These are phyloP conservation scores for Falco columbarius DNA, from an alignment of 2,797 vertebrate genomes.

Conservation along the genomic window DNA sequence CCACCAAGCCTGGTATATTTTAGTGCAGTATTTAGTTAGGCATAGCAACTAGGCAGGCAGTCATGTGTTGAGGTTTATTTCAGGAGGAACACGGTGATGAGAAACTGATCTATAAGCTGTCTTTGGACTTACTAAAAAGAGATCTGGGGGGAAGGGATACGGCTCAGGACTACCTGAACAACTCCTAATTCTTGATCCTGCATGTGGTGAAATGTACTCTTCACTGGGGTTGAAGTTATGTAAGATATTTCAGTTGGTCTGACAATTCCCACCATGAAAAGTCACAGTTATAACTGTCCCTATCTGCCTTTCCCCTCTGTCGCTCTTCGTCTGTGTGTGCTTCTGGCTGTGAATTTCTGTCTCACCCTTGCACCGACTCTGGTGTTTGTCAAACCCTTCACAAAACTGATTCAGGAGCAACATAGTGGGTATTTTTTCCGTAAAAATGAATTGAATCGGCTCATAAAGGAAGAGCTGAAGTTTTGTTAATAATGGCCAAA, in stretches of 20 bases:
- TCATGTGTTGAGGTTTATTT: background rate
- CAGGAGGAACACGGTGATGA: background rate
- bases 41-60: background rate
- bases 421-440: background rate
- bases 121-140: background rate
- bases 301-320: background rate
- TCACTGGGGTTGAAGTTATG: background rate
- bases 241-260: background rate
- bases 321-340: background rate
- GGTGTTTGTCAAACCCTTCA: background rate
- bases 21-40: background rate
- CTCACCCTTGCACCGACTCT: background rate
- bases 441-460: background rate
- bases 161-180: background rate
- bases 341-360: background rate
- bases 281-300: accelerated
- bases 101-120: background rate
- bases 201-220: background rate
- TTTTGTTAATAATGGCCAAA: background rate
- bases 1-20: background rate
- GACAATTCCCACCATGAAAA: background rate
- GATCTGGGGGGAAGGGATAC: background rate
- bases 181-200: background rate
- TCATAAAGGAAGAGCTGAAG: background rate
- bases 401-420: background rate